A percentile compares a stretch with the other conserved stretches of the same genome.
Conservation (phyloP, 2,888 invertebrate genomes). For the Congeria kusceri region DNA sequence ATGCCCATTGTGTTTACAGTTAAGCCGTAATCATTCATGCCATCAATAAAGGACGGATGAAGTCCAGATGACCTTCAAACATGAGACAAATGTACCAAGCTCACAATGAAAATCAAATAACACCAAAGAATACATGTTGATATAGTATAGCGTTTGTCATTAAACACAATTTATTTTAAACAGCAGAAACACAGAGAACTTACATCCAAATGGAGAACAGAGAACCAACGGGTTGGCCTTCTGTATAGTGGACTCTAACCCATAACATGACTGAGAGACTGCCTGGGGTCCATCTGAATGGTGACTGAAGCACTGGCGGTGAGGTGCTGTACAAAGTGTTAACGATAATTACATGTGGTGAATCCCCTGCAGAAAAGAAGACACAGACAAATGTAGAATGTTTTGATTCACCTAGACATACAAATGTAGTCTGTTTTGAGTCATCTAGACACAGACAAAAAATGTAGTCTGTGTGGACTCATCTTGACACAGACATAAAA, state of each 20-base stretch:
- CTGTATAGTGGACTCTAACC: constrained; percentile 15
- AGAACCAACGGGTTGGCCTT: neutral
- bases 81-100: neutral
- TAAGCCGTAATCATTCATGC: neutral
- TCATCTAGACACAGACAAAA: too few relatives aligned
- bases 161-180: too few relatives aligned
- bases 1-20: constrained; percentile 1
- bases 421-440: too few relatives aligned
- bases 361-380: too few relatives aligned
- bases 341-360: constrained; percentile 38
- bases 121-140: too few relatives aligned
- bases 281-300: constrained; percentile 18
- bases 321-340: constrained; percentile 26
- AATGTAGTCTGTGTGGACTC: too few relatives aligned
- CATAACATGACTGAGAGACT: constrained; percentile 51
- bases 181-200: neutral
- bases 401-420: too few relatives aligned
- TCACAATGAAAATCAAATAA: too few relatives aligned
- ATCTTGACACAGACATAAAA: neutral
- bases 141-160: too few relatives aligned
- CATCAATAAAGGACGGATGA: neutral
- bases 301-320: constrained; percentile 16
- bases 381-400: too few relatives aligned
- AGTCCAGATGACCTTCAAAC: constrained; percentile 10
- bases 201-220: constrained; percentile 16